phyloP scores from a whole-genome alignment of 1,140 invertebrate species.

The Cydia amplana region DNA sequence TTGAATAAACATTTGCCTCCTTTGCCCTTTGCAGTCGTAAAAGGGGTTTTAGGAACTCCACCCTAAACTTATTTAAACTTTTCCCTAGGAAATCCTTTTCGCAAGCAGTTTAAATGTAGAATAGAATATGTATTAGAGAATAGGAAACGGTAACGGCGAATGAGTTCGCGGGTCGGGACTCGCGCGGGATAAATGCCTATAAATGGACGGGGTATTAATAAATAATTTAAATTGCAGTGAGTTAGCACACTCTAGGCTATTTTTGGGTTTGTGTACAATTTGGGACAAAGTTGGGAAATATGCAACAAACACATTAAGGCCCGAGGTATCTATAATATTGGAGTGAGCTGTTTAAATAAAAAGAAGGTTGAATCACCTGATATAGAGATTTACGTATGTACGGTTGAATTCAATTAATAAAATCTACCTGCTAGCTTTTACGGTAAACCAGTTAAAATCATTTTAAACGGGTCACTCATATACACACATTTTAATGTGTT shows the following conservation, averaged over 20 bases:
- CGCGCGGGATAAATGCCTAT: conserved; percentile 25
- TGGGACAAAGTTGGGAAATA: neutral
- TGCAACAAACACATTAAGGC: neutral
- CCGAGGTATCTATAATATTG: neutral
- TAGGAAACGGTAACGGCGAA: conserved; percentile 48
- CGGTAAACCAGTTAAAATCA: too few relatives aligned
- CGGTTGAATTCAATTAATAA: too few relatives aligned
- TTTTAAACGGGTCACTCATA: too few relatives aligned
- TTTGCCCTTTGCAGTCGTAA: conserved; percentile 72
- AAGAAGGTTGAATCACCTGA: too few relatives aligned
- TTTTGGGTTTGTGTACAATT: neutral
- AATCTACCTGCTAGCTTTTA: too few relatives aligned
- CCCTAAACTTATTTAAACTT: conserved; percentile 78
- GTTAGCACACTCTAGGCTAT: conserved; percentile 8
- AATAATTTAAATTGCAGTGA: conserved; percentile 7
- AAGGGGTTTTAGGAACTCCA: conserved; percentile 69
- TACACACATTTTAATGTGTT: too few relatives aligned
- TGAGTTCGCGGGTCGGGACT: conserved; percentile 42
- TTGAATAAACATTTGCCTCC: conserved; percentile 75
- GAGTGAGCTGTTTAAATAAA: too few relatives aligned
- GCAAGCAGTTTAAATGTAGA: conserved; percentile 68
- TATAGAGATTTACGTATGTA: too few relatives aligned
- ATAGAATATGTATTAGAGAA: conserved; percentile 69
- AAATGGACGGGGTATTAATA: conserved; percentile 22
- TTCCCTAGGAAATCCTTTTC: conserved; percentile 74